Evolutionary conservation across 2,888 invertebrate species (phyloP).

Genomic region (Sycophila texana): DNA sequence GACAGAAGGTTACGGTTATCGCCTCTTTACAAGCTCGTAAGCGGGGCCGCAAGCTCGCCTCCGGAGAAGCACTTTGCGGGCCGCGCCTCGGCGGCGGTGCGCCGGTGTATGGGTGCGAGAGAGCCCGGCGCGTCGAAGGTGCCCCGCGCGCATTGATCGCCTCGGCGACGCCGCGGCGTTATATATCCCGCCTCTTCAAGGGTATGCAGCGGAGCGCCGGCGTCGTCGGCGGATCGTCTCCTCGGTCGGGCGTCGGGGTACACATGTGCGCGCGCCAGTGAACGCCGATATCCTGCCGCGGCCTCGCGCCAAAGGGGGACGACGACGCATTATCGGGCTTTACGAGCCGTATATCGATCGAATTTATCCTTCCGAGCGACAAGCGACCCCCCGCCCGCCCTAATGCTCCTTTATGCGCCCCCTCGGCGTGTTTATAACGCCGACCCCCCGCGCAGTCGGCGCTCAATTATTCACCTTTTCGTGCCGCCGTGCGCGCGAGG

Average conservation of each 20-base stretch:
- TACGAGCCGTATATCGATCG: constrained; percentile 54
- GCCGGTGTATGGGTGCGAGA: no score
- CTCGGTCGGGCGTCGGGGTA: background rate
- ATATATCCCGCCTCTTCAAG: constrained; percentile 33
- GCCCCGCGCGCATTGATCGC: constrained; percentile 34
- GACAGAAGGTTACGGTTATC: constrained; percentile 69
- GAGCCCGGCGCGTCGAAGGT: constrained; percentile 33
- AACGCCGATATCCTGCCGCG: constrained; percentile 32
- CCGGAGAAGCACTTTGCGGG: constrained; percentile 67
- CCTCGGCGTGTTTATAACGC: background rate
- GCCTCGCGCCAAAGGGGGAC: constrained; percentile 42
- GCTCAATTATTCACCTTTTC: constrained; percentile 33
- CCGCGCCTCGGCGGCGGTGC: constrained; percentile 55
- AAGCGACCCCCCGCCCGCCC: background rate
- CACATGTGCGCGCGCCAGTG: background rate
- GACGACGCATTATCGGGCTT: constrained; percentile 43
- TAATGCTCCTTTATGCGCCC: constrained; percentile 14
- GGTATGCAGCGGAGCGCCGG: constrained; percentile 35
- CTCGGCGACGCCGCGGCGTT: background rate
- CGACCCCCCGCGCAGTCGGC: background rate
- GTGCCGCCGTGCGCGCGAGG: background rate
- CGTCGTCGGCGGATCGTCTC: constrained; percentile 9
- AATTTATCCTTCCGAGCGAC: constrained; percentile 44
- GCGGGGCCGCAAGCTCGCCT: constrained; percentile 68
- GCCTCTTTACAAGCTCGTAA: constrained; percentile 73